phyloP scores from a whole-genome alignment of 1,140 invertebrate species.

The Thrips palmi region DNA sequence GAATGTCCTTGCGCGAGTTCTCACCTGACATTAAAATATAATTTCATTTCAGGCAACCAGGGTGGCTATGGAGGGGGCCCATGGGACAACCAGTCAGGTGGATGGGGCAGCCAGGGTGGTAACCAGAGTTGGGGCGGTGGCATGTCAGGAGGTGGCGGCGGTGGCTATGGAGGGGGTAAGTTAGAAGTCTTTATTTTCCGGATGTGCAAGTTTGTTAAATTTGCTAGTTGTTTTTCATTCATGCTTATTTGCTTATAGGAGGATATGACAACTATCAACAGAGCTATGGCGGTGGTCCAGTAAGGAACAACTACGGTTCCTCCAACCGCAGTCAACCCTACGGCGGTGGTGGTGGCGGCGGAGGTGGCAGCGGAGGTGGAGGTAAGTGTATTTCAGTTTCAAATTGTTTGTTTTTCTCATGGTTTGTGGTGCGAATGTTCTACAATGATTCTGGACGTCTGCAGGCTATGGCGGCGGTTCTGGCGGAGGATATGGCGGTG shows the following conservation, averaged over 20 bases:
- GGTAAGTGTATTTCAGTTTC: too few relatives aligned
- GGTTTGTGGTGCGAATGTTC: too few relatives aligned
- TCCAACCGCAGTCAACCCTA: slow-evolving; percentile 11
- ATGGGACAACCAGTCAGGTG: background rate
- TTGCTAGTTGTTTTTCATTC: too few relatives aligned
- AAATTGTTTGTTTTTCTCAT: too few relatives aligned
- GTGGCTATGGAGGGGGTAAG: too few relatives aligned
- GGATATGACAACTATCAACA: slow-evolving; percentile 12
- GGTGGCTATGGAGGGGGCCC: background rate
- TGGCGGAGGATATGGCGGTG: too few relatives aligned
- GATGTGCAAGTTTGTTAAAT: too few relatives aligned
- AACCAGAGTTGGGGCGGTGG: background rate
- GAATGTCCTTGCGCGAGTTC: background rate
- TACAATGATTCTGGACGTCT: too few relatives aligned
- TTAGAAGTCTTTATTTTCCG: too few relatives aligned
- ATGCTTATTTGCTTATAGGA: too few relatives aligned
- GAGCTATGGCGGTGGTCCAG: slow-evolving; percentile 12
- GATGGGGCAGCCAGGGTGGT: background rate
- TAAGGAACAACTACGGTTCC: slow-evolving; percentile 12
- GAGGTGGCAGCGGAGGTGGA: slow-evolving; percentile 3
- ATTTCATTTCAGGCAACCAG: too few relatives aligned
- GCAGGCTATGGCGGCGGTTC: too few relatives aligned
- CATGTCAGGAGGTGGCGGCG: background rate
- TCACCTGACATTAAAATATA: background rate
- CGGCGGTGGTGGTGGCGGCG: slow-evolving; percentile 5